Evolutionary conservation across 2,888 invertebrate species (phyloP).

Genomic region (Lydus trimaculatus): DNA sequence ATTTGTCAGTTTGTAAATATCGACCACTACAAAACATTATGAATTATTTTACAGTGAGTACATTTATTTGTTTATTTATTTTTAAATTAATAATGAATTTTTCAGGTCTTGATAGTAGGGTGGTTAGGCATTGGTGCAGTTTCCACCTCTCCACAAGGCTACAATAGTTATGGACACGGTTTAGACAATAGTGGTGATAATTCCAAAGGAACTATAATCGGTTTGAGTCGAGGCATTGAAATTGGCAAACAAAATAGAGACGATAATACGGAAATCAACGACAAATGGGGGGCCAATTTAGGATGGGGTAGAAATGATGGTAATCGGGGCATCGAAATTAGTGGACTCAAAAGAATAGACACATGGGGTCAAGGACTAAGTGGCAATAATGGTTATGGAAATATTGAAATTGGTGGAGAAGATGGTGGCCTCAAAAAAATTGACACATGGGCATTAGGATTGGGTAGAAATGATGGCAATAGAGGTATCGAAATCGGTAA

Average conservation of each 20-base stretch:
- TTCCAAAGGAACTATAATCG: slow-evolving; percentile 39
- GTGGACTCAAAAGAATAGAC: too few relatives aligned
- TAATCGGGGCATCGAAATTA: too few relatives aligned
- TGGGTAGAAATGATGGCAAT: too few relatives aligned
- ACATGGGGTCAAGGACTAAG: too few relatives aligned
- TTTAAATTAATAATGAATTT: background rate
- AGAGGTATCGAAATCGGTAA: too few relatives aligned
- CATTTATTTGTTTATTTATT: too few relatives aligned
- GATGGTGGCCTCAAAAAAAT: too few relatives aligned
- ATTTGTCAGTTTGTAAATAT: slow-evolving; percentile 37
- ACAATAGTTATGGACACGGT: slow-evolving; percentile 23
- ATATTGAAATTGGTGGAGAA: too few relatives aligned
- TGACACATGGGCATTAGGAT: too few relatives aligned
- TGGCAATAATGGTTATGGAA: too few relatives aligned
- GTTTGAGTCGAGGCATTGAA: slow-evolving; percentile 45
- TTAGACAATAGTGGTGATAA: slow-evolving; percentile 29
- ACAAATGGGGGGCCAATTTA: too few relatives aligned
- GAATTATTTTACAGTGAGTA: slow-evolving; percentile 28
- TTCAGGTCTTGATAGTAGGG: slow-evolving; percentile 29
- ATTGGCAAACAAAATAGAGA: slow-evolving; percentile 29
- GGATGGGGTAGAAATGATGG: too few relatives aligned
- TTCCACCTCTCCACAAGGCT: slow-evolving; percentile 28
- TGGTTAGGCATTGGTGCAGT: slow-evolving; percentile 21
- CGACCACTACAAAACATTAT: slow-evolving; percentile 34
- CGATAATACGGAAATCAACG: slow-evolving; percentile 25